phyloP scores from a whole-genome alignment of 2,797 vertebrate species.

The Catharus ustulatus region DNA sequence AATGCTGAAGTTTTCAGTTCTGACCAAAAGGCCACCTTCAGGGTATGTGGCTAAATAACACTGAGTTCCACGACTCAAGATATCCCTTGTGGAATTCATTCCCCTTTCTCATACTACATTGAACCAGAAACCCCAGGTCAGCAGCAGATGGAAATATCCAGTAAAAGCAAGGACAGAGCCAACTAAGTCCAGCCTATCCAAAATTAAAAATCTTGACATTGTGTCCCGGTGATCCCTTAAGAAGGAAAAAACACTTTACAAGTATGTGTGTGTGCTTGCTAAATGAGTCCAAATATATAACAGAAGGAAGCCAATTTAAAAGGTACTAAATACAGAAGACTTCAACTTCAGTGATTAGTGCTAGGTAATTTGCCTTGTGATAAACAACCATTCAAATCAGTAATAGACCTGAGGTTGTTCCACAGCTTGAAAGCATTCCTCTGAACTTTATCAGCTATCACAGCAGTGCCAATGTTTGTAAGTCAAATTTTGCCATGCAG shows the following conservation, averaged over 20 bases:
- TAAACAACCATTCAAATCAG: slow-evolving; percentile 55
- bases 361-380: slow-evolving; percentile 60
- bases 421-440: slow-evolving; percentile 49
- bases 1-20: neutral
- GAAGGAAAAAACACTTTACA: neutral
- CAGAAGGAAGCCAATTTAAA: slow-evolving; percentile 70
- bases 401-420: slow-evolving; percentile 53
- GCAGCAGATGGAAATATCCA: neutral
- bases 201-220: neutral
- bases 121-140: slow-evolving; percentile 5
- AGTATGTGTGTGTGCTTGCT: neutral
- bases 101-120: neutral
- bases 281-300: slow-evolving; percentile 47
- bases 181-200: neutral
- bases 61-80: neutral
- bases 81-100: neutral
- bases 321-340: slow-evolving; percentile 59
- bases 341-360: slow-evolving; percentile 59
- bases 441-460: slow-evolving; percentile 12
- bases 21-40: neutral
- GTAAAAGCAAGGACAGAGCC: neutral
- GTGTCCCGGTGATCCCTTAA: neutral
- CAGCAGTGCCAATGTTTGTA: neutral
- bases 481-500: slow-evolving; percentile 2
- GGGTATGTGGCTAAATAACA: neutral